Base-by-base conservation (phyloP, 2,113 vertebrate species). In the Alces alces region DNA sequence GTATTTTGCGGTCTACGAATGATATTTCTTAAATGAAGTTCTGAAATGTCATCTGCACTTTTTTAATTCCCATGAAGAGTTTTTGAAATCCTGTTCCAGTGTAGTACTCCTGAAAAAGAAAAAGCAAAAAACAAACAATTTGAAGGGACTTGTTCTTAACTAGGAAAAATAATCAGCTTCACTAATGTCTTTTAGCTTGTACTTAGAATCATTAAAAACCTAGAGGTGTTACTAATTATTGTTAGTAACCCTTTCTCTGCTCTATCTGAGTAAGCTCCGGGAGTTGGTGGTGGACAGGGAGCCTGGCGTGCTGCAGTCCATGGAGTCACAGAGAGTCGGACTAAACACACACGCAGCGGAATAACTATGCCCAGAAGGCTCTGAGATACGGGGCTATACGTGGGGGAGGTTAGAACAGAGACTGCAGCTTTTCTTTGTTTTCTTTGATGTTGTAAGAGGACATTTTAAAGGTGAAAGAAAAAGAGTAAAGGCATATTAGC, bases 21-120 rank as follows among this genome's bases (percentile, higher is more conserved):
- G 93, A 85, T 95, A 76, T 88, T 93, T 93, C 96, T 96, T 4
- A 78, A 95, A 91, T 61, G 76, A 96, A 96, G 33, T 95, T 93
- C 36, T 97, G 80, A 97, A 97, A 95, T 96, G 54, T 95, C 86
- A 89, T 89, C 61, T 92, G 28, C 1, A 73, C 78, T 95, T 96
- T 91, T 95, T 33, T 39, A 96, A 95, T 96, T 89, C 52, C 36
- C 47, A 90, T 86, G 3, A 83, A 84, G 73, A 94, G 70, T 50
- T 95, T 95, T 73, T 76, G 15, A 95, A 92, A 87, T 97, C 6
- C 9, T 73, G 7, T 89, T 94, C 27, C 30, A 54, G 21, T 73
- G 8, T 19, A 57, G 28, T 89, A 9, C 70, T 91, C 45, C 23
- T 93, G 54, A 54, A 23, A 57, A 82, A 58, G 64, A 82, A 73